Percentiles rank a stretch among this genome's conserved stretches.
Evolutionary conservation across 1,140 invertebrate species (phyloP).

Genomic region (Brachionus angularis): DNA sequence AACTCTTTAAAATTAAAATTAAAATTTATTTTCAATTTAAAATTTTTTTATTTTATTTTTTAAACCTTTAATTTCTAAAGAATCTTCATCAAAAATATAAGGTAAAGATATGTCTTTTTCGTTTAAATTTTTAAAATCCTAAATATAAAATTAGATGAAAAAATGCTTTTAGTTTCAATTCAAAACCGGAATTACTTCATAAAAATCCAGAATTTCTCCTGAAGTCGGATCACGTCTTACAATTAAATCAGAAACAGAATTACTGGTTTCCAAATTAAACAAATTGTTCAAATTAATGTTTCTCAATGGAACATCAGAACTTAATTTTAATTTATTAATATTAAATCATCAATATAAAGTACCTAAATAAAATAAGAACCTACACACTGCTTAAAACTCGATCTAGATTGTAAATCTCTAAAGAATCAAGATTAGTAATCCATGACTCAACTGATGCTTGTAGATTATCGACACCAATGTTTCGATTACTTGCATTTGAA

Average conservation of each 20-base stretch:
- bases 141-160: neutral
- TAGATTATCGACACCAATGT: constrained; percentile 27
- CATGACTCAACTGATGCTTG: constrained; percentile 40
- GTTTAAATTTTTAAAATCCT: constrained; percentile 13
- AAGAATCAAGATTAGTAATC: constrained; percentile 38
- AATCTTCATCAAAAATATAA: neutral
- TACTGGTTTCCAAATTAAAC: constrained; percentile 6
- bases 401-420: constrained; percentile 41
- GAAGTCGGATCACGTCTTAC: constrained; percentile 23
- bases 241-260: constrained; percentile 25
- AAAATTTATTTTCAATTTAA: neutral
- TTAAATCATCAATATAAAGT: neutral
- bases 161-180: neutral
- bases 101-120: neutral
- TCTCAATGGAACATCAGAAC: constrained; percentile 15
- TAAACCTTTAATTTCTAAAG: neutral
- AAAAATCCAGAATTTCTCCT: constrained; percentile 41
- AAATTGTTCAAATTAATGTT: constrained; percentile 41
- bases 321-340: neutral
- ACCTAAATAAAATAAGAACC: neutral
- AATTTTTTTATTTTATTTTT: neutral
- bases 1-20: neutral
- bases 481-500: neutral
- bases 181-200: neutral
- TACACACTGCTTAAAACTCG: constrained; percentile 27